Conservation (phyloP, 2,888 invertebrate genomes). For the Celastrina argiolus region DNA sequence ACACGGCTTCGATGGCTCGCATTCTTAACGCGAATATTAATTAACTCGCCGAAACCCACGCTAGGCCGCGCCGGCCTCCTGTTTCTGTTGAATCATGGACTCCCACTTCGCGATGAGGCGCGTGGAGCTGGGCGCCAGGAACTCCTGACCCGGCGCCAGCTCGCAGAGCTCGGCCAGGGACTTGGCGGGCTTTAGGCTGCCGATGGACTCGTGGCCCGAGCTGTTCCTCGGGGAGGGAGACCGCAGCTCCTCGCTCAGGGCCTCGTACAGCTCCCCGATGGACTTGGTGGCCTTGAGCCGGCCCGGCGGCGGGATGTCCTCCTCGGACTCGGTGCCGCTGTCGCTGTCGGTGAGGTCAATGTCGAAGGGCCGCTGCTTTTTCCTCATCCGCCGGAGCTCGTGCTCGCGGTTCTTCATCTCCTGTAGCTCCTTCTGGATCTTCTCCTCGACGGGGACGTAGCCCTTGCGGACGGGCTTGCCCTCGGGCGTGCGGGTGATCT, state of each 20-base stretch:
- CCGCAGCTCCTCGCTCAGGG: constrained; percentile 66
- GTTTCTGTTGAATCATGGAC: constrained; percentile 83
- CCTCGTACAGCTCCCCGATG: constrained; percentile 82
- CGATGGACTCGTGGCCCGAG: constrained; percentile 65
- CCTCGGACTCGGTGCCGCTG: constrained; percentile 76
- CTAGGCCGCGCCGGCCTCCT: constrained; percentile 75
- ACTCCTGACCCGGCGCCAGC: constrained; percentile 79
- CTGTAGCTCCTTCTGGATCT: constrained; percentile 90
- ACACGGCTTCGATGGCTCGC: not conserved
- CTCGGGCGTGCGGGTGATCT: constrained; percentile 75
- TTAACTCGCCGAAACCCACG: constrained; percentile 20
- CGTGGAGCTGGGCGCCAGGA: constrained; percentile 82
- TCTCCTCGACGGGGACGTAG: constrained; percentile 90
- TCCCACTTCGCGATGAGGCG: constrained; percentile 89
- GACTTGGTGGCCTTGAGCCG: constrained; percentile 82
- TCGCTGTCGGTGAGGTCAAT: constrained; percentile 78
- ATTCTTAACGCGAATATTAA: not conserved
- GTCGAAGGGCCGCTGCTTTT: constrained; percentile 80
- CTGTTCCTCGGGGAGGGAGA: constrained; percentile 69
- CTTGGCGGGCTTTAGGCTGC: constrained; percentile 80
- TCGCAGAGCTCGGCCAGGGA: constrained; percentile 84
- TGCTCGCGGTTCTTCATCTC: constrained; percentile 90
- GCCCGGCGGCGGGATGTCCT: constrained; percentile 78
- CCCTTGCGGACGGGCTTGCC: constrained; percentile 85
- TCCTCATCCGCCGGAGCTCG: constrained; percentile 84